Base-by-base conservation (phyloP, 2,888 invertebrate species). In the Sarcophaga caerulescens region DNA sequence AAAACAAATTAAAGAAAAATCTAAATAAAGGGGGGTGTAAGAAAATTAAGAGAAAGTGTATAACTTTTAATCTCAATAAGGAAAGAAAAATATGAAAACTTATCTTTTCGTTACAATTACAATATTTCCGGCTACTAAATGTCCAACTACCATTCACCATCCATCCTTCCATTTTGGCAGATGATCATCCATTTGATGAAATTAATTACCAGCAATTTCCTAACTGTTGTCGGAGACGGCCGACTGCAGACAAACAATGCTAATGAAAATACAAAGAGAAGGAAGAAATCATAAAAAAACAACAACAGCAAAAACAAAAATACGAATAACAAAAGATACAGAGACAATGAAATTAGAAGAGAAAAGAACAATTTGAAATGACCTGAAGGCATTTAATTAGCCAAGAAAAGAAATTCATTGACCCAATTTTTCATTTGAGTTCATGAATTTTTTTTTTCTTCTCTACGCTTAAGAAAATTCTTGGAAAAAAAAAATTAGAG, bases 171-270 rank as follows among this genome's bases (percentile, higher is more conserved):
- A 1, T 68, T 68, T 68, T 68, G 44, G 12, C 52, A 19, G 68
- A 21, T 47, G 44, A 45, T 45, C 12, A 68, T 52, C 17, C 35
- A 35, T 19, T 45, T 71, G 25, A 71, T 71, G 25, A 59, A 71
- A 71, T 57, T 71, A 71, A 71, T 71, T 71, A 25, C 57, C 57
- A 71, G 25, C 70, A 71, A 71, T 71, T 71, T 71, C 70, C 70
- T 35, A 45, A 71, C 25, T 25, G 70, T 57, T n/a, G 70, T 25
- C n/a, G 52, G 52, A 14, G 52, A 14, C 52, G 17, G 17, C 12
- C 52, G 5, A 52, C 17, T 52, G 17, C 52, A 52, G 35, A 35
- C 35, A 35, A 35, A 52, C 52, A 52, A 52, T 17, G 52, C 35
- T 35, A 35, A 35, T 35, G 35, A 10, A 35, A 35, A 35, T 35